phyloP scores from a whole-genome alignment of 1,140 invertebrate genomes.

The Cydia fagiglandana region DNA sequence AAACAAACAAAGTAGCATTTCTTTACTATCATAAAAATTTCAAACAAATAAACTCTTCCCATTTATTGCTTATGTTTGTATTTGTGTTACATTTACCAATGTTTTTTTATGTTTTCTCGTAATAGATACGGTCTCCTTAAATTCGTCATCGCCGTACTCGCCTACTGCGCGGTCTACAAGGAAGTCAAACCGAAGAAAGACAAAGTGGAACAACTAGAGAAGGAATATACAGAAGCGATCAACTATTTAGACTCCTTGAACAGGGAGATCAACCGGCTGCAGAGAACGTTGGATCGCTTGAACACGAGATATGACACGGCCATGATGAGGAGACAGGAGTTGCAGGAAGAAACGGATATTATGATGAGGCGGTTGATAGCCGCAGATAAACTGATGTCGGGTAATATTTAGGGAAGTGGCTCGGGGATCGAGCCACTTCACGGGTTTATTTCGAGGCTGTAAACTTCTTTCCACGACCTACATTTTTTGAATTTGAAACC shows the following conservation, averaged over 20 bases:
- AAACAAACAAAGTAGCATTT: no score
- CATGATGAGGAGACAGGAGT: conserved; percentile 84
- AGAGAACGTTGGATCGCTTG: conserved; percentile 84
- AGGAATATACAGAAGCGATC: conserved; percentile 77
- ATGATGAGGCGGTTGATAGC: conserved; percentile 89
- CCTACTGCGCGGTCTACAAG: conserved; percentile 90
- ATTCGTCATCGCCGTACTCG: conserved; percentile 91
- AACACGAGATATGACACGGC: conserved; percentile 88
- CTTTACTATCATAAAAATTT: no score
- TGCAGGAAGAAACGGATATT: conserved; percentile 91
- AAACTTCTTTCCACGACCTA: no score
- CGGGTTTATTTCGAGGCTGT: neutral
- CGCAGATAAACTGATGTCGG: conserved; percentile 91
- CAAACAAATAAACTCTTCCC: no score
- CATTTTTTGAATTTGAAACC: neutral
- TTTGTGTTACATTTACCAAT: conserved; percentile 33
- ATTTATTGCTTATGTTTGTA: neutral
- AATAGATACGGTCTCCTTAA: conserved; percentile 85
- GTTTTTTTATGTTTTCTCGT: neutral
- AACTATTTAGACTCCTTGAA: conserved; percentile 86
- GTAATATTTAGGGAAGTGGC: conserved; percentile 63
- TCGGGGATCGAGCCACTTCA: neutral
- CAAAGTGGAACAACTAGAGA: conserved; percentile 87
- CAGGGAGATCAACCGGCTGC: conserved; percentile 85
- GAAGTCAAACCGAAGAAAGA: conserved; percentile 95